Evolutionary conservation across 1,140 invertebrate species (phyloP).

Genomic region (Zaprionus vittiger): DNA sequence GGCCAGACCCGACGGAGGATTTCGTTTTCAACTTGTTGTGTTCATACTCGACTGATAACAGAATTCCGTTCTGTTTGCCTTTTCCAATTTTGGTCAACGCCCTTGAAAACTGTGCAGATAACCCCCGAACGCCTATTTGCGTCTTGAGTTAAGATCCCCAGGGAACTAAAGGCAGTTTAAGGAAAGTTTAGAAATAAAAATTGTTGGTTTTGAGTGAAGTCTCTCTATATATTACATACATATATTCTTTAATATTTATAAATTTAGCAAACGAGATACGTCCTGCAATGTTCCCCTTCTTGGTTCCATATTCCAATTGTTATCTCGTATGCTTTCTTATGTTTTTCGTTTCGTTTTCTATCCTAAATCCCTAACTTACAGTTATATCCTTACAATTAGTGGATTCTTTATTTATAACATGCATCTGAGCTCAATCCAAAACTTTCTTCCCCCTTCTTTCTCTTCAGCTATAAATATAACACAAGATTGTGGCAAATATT

Average conservation of each 20-base stretch:
- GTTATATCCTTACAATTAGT: too few species aligned
- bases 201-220: not conserved
- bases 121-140: not conserved
- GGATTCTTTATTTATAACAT: too few species aligned
- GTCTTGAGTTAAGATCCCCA: not conserved
- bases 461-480: constrained; percentile 21
- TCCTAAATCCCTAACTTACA: too few species aligned
- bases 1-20: constrained; percentile 59
- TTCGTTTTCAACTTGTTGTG: constrained; percentile 34
- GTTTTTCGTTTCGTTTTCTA: too few species aligned
- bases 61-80: constrained; percentile 23
- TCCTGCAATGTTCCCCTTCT: too few species aligned
- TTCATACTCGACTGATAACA: constrained; percentile 56
- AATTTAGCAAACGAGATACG: too few species aligned
- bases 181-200: not conserved
- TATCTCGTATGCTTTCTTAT: too few species aligned
- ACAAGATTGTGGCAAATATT: constrained; percentile 31
- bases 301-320: too few species aligned
- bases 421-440: too few species aligned
- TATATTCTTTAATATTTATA: too few species aligned
- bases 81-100: constrained; percentile 62
- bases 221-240: not conserved
- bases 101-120: constrained; percentile 55
- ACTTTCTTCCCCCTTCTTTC: too few species aligned
- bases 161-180: not conserved